Conservation (phyloP, 2,113 vertebrate species). For the Chroicocephalus ridibundus region DNA sequence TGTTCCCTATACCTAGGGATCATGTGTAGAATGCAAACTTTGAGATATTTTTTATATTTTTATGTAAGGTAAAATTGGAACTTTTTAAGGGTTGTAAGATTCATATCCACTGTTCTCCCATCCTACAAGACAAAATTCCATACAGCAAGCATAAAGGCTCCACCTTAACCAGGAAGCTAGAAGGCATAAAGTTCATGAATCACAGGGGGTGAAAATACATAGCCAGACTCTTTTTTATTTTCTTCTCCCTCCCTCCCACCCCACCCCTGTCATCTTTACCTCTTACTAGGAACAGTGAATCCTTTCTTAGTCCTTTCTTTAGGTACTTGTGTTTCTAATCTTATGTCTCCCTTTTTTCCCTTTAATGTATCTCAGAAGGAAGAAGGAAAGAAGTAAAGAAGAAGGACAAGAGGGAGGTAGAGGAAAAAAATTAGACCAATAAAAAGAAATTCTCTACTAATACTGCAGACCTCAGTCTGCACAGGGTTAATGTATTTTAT, state of each 20-base stretch:
- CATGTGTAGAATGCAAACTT: neutral
- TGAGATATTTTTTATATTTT: neutral
- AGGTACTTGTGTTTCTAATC: conserved; percentile 60
- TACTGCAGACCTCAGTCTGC: neutral
- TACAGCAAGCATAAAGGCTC: conserved; percentile 69
- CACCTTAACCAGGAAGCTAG: conserved; percentile 12
- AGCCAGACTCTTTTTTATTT: conserved; percentile 16
- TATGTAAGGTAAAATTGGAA: conserved; percentile 10
- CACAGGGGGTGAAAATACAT: conserved; percentile 57
- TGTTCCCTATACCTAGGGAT: neutral
- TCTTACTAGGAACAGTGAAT: neutral
- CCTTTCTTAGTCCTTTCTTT: conserved; percentile 28
- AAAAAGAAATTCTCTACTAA: conserved; percentile 8
- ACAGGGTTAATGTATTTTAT: neutral
- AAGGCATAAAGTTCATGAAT: conserved; percentile 37
- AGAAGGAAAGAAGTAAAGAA: conserved; percentile 63
- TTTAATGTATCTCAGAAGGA: conserved; percentile 55
- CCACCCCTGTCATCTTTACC: neutral
- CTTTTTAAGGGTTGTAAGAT: conserved; percentile 15
- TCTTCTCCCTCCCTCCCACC: neutral
- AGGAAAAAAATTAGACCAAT: conserved; percentile 8
- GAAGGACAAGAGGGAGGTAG: conserved; percentile 54
- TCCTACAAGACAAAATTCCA: conserved; percentile 74
- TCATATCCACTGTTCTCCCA: conserved; percentile 46
- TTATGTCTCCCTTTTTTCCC: conserved; percentile 56